Conservation (phyloP, 2,797 vertebrate genomes). For the Epinephelus coioides region DNA sequence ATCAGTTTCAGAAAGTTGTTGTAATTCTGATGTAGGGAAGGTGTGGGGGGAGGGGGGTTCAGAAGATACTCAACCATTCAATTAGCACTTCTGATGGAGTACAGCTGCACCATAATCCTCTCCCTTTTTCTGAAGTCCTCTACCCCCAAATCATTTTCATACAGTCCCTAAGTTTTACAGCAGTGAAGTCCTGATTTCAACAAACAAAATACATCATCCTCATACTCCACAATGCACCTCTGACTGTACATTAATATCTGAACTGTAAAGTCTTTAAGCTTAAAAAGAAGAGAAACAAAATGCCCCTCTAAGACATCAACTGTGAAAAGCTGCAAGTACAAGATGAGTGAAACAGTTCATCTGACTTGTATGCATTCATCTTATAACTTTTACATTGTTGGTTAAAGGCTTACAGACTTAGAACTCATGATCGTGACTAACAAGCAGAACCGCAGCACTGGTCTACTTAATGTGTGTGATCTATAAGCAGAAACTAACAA, state of each 20-base stretch:
- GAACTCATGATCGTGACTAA: background rate
- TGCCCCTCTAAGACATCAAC: background rate
- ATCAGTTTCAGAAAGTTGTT: background rate
- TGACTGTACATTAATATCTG: conserved; percentile 11
- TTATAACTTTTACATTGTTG: conserved; percentile 14
- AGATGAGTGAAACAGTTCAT: conserved; percentile 20
- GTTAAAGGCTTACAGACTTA: conserved; percentile 11
- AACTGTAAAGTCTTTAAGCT: conserved; percentile 16
- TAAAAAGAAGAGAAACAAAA: conserved; percentile 3
- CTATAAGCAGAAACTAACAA: conserved; percentile 13
- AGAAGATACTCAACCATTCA: background rate
- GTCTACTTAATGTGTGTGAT: background rate
- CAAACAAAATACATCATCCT: background rate
- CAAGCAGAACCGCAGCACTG: conserved; percentile 16
- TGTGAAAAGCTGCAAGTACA: conserved; percentile 8
- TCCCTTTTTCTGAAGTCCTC: background rate
- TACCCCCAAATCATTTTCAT: background rate
- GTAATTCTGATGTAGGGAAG: background rate
- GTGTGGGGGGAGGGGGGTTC: rapidly evolving
- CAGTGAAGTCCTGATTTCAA: background rate
- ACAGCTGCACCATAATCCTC: background rate
- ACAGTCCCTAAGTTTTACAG: conserved; percentile 16
- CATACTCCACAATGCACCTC: background rate
- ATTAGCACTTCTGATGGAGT: background rate
- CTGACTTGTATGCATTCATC: background rate